Base-by-base conservation (phyloP, 2,797 vertebrate species). In the Leucoraja ocellata region DNA sequence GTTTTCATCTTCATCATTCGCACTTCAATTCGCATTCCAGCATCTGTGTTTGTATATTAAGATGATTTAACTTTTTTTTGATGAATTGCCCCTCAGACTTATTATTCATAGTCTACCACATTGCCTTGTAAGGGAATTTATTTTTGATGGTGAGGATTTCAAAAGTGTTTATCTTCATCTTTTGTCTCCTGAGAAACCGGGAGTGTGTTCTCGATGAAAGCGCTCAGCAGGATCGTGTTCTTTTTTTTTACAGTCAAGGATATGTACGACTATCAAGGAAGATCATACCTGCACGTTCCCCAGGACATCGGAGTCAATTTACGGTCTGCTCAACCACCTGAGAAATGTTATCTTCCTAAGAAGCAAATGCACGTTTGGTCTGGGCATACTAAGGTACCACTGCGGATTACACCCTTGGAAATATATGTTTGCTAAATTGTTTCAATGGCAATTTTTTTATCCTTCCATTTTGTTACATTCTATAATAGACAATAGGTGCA, bases 341-440 rank as follows among this genome's bases (percentile, higher is more conserved):
- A 99, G 91, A 99, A 99, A 94, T 99, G 99, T 95, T 99, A 99
- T 94, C 97, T 99, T 94, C 98, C 98, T 4, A 99, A 99, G 95
- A 99, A 99, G 94, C 98, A 99, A 95, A 98, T 99, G 93, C 99
- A 99, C 18, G 98, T 99, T 91, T 99, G 99, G 99, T 97, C 98
- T 83, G 99, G 99, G 94, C 99, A 99, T 96, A 99, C 98, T 23
- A 99, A 99, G 98, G 98, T 98, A 94, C 95, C 95, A 91, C 79
- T 21, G 25, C 80, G 28, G 25, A 46, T 14, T n/a, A 9, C 28
- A 93, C 63, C 63, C 63, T 93, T 61, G 23, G 77, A 21, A n/a
- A n/a, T 11, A 25, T 73, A 54, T 28, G 1, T 77, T n/a, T 81
- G 32, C 8, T 84, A 39, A 3, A 8, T 32, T 8, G 46, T 32